Percentiles rank a stretch among this genome's conserved stretches.
phyloP scores from a whole-genome alignment of 2,888 invertebrate genomes.

The Volucella zonaria region DNA sequence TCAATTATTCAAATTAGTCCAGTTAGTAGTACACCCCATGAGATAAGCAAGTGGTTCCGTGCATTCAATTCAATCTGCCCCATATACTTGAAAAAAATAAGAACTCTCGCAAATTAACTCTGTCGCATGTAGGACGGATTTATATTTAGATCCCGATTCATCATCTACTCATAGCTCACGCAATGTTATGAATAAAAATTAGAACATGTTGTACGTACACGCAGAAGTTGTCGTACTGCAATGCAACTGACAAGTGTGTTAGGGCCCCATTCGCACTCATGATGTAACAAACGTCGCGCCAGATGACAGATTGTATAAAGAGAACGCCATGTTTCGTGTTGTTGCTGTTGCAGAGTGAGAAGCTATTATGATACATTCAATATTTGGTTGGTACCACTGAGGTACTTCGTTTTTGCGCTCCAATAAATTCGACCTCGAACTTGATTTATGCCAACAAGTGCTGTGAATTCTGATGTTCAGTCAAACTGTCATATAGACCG shows the following conservation, averaged over 20 bases:
- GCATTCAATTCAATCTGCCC: too few relatives aligned
- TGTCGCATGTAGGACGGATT: neutral
- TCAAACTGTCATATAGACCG: too few relatives aligned
- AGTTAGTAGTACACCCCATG: too few relatives aligned
- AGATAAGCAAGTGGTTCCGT: too few relatives aligned
- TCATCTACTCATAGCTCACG: conserved; percentile 2
- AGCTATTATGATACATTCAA: too few relatives aligned
- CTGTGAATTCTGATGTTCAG: neutral
- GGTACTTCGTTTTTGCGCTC: neutral
- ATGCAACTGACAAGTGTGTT: too few relatives aligned
- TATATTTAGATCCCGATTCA: neutral
- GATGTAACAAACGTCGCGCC: too few relatives aligned
- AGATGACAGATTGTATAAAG: neutral
- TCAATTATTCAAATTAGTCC: too few relatives aligned
- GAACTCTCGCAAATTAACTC: too few relatives aligned
- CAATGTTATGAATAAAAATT: conserved; percentile 9
- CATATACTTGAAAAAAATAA: too few relatives aligned
- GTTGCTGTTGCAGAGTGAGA: neutral
- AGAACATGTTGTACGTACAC: neutral
- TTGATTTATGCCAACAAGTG: conserved; percentile 39
- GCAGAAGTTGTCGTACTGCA: neutral
- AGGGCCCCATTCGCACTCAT: too few relatives aligned
- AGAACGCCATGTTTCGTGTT: neutral
- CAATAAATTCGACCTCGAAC: conserved; percentile 51
- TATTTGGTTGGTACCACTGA: neutral